These are phyloP conservation scores for Pheosia gnoma DNA, from an alignment of 2,888 invertebrate species.

Conservation along the genomic window DNA sequence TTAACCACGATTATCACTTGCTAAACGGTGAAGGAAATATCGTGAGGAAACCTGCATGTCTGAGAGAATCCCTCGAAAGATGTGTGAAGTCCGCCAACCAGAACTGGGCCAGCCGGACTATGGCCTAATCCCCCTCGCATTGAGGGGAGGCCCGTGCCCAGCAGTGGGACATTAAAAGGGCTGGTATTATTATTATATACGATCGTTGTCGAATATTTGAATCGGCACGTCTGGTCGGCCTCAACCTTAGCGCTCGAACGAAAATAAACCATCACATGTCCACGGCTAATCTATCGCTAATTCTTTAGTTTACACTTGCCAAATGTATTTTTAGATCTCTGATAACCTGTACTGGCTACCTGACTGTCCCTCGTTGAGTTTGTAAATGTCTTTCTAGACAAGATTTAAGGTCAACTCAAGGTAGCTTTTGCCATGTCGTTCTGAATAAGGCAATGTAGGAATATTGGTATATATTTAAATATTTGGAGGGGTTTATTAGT, in stretches of 20 bases:
- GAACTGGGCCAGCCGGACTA: no score
- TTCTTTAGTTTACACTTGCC: conserved; percentile 55
- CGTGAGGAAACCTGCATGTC: no score
- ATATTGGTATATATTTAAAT: no score
- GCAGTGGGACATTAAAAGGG: no score
- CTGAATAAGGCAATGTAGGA: no score
- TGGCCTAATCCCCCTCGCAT: no score
- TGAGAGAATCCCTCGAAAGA: no score
- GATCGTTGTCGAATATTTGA: not conserved
- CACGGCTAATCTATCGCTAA: conserved; percentile 53
- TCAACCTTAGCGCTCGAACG: conserved; percentile 60
- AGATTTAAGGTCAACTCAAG: not conserved
- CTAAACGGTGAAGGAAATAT: no score
- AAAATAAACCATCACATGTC: conserved; percentile 60
- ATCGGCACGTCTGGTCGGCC: conserved; percentile 34
- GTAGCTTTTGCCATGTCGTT: not conserved
- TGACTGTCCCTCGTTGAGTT: conserved; percentile 16
- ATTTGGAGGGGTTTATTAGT: no score
- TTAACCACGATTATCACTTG: no score
- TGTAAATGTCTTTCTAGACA: conserved; percentile 1
- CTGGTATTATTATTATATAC: not conserved
- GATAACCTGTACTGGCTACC: conserved; percentile 42
- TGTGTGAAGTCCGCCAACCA: no score
- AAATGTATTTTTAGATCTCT: conserved; percentile 51
- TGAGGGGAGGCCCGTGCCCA: no score